phyloP scores from a whole-genome alignment of 1,140 invertebrate genomes.

The Tetragonula clypearis region DNA sequence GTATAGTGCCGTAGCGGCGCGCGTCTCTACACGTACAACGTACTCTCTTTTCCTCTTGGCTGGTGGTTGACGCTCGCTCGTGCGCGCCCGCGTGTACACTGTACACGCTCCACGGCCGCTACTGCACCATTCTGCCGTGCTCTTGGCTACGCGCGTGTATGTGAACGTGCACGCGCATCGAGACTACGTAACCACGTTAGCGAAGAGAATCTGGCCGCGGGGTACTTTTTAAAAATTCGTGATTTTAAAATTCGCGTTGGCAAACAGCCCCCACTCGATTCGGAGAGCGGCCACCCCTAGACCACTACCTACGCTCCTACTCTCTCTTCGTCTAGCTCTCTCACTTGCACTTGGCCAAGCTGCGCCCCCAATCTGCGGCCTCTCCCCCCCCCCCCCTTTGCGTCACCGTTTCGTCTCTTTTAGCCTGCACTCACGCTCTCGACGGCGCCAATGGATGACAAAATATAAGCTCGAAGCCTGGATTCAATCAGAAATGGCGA shows the following conservation, averaged over 20 bases:
- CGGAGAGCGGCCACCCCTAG: slow-evolving; percentile 51
- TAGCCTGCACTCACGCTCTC: slow-evolving; percentile 68
- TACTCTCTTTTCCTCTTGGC: neutral
- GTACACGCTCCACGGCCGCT: neutral
- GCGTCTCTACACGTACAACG: neutral
- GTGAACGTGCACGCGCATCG: slow-evolving; percentile 59
- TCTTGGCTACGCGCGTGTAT: neutral
- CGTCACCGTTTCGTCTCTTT: slow-evolving; percentile 69
- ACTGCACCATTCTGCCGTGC: too few relatives aligned
- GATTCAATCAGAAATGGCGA: slow-evolving; percentile 77
- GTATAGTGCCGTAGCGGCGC: slow-evolving; percentile 51
- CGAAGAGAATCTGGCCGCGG: slow-evolving; percentile 70
- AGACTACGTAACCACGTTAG: slow-evolving; percentile 70
- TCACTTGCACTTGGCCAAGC: slow-evolving; percentile 17
- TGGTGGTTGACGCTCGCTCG: neutral
- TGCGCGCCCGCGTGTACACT: neutral
- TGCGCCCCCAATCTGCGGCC: slow-evolving; percentile 52
- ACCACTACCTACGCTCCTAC: slow-evolving; percentile 17
- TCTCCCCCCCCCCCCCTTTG: slow-evolving; percentile 9
- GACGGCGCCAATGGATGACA: slow-evolving; percentile 73
- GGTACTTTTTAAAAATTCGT: slow-evolving; percentile 73
- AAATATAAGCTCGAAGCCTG: slow-evolving; percentile 74
- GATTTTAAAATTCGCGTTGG: slow-evolving; percentile 74
- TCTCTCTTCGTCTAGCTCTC: neutral
- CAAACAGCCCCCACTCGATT: slow-evolving; percentile 68